These are phyloP conservation scores for Seira musarum DNA, from an alignment of 2,888 invertebrate genomes.

Conservation along the genomic window DNA sequence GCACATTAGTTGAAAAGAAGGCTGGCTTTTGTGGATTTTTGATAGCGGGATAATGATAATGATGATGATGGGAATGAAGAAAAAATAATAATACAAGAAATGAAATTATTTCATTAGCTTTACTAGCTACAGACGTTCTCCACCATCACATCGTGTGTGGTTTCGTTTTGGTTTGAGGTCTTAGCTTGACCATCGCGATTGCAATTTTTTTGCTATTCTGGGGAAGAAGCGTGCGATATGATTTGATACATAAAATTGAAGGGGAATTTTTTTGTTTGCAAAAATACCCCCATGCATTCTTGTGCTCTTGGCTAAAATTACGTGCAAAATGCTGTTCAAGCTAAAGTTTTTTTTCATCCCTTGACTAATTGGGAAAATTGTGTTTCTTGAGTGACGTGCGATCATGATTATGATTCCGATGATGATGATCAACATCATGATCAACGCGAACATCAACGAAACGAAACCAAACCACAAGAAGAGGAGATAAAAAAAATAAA, in stretches of 20 bases:
- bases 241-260: background rate
- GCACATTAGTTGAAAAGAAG: slow-evolving; percentile 16
- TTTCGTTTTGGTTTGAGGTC: too few species aligned
- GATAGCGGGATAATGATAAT: too few species aligned
- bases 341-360: too few species aligned
- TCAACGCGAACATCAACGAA: too few species aligned
- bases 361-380: slow-evolving; percentile 54
- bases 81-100: background rate
- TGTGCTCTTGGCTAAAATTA: too few species aligned
- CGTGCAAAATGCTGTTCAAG: too few species aligned
- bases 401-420: slow-evolving; percentile 15
- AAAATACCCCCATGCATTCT: background rate
- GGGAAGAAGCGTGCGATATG: background rate
- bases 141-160: background rate
- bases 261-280: background rate
- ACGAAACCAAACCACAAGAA: too few species aligned
- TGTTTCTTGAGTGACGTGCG: slow-evolving; percentile 37
- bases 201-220: background rate
- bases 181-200: background rate
- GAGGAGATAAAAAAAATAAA: slow-evolving; percentile 18
- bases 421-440: background rate
- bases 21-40: background rate
- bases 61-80: too few species aligned
- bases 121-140: too few species aligned
- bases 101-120: background rate